Percentiles rank a stretch among this genome's conserved stretches.
phyloP scores from a whole-genome alignment of 1,140 invertebrate species.

The Capitella teleta region DNA sequence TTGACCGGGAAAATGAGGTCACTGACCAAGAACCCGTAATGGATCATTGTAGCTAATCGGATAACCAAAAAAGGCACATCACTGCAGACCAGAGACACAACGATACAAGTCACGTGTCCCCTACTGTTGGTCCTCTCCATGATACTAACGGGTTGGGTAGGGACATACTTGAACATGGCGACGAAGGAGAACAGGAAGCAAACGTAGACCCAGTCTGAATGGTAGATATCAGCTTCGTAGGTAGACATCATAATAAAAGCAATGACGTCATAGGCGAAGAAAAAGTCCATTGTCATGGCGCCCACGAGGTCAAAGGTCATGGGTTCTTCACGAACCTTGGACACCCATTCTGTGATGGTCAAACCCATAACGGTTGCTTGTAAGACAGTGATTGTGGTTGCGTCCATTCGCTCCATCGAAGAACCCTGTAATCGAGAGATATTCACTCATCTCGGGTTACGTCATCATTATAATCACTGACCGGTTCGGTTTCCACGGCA shows the following conservation, averaged over 20 bases:
- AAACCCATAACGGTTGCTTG: neutral
- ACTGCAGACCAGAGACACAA: neutral
- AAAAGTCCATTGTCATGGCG: constrained; percentile 3
- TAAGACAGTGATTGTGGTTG: neutral
- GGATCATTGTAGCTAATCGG: neutral
- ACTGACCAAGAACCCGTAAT: neutral
- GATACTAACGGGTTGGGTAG: neutral
- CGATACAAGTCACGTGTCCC: neutral
- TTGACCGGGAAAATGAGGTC: neutral
- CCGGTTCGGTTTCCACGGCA: no score
- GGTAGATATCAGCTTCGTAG: neutral
- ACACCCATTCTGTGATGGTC: constrained; percentile 1
- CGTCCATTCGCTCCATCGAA: neutral
- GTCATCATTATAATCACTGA: no score
- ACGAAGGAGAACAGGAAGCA: constrained; percentile 1
- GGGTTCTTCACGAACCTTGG: constrained; percentile 1
- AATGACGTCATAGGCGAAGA: constrained; percentile 8
- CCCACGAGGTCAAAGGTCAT: constrained; percentile 1
- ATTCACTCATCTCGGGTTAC: no score
- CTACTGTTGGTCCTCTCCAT: neutral
- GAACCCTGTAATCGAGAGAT: no score
- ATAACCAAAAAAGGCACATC: constrained; percentile 1
- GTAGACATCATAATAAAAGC: neutral
- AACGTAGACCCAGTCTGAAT: neutral
- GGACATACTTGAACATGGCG: constrained; percentile 6